Percentiles rank a stretch among this genome's conserved stretches.
Evolutionary conservation across 2,797 vertebrate genomes (phyloP).

Genomic region (Gallinago stenura): DNA sequence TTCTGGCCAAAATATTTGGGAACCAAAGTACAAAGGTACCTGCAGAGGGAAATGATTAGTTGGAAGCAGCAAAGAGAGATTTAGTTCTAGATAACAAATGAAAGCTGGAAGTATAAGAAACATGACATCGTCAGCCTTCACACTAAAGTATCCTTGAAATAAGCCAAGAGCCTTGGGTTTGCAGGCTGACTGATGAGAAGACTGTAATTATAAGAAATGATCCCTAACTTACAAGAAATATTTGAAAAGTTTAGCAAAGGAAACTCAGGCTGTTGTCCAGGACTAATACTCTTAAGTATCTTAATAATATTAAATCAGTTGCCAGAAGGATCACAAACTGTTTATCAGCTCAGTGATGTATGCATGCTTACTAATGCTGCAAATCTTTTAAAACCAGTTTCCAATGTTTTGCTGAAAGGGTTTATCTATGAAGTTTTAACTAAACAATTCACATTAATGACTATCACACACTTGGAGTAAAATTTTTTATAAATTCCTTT

Average conservation of each 20-base stretch:
- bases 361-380: not conserved
- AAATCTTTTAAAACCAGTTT: not conserved
- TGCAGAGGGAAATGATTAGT: not conserved
- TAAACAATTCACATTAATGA: constrained; percentile 44
- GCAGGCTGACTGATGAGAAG: not conserved
- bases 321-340: not conserved
- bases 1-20: not conserved
- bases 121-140: not conserved
- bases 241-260: not conserved
- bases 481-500: not conserved
- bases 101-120: not conserved
- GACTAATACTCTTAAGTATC: not conserved
- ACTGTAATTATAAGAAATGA: not conserved
- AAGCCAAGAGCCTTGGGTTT: not conserved
- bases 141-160: not conserved
- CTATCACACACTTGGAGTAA: not conserved
- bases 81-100: not conserved
- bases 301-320: not conserved
- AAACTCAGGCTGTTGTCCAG: not conserved
- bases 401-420: not conserved
- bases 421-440: constrained; percentile 50
- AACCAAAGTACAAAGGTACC: not conserved
- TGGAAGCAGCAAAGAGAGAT: not conserved
- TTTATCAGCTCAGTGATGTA: not conserved
- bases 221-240: not conserved